Conservation (phyloP, 2,113 vertebrate species). For the Panthera uncia region DNA sequence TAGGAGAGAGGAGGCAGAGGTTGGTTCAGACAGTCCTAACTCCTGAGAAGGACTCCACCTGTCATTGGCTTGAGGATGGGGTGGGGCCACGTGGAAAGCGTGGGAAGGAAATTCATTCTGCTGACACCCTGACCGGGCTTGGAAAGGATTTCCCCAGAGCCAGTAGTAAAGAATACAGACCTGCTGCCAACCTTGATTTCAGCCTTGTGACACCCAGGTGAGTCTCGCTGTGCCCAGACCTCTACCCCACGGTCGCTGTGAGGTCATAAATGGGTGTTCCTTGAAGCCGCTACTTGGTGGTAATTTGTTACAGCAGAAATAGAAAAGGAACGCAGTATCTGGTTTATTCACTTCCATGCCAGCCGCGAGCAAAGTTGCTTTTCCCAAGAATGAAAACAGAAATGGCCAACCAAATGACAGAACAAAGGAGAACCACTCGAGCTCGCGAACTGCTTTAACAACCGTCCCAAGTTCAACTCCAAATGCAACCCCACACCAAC, state of each 20-base stretch:
- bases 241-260: not conserved
- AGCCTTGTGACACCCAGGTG: not conserved
- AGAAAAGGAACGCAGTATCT: not conserved
- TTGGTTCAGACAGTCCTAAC: no score
- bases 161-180: not conserved
- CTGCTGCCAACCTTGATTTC: not conserved
- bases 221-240: not conserved
- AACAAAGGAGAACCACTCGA: not conserved
- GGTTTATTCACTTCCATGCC: not conserved
- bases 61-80: not conserved
- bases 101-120: not conserved
- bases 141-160: not conserved
- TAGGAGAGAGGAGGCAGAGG: not conserved
- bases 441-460: not conserved
- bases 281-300: not conserved
- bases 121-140: not conserved
- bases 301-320: not conserved
- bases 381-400: not conserved
- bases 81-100: fast-evolving
- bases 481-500: not conserved
- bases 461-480: slow-evolving; percentile 23
- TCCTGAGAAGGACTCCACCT: not conserved
- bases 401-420: not conserved
- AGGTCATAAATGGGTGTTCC: not conserved
- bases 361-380: not conserved